Evolutionary conservation across 2,113 vertebrate species (phyloP), one percentile per base, ranked within the genome.

Genomic region (Rhizomys pruinosus): DNA sequence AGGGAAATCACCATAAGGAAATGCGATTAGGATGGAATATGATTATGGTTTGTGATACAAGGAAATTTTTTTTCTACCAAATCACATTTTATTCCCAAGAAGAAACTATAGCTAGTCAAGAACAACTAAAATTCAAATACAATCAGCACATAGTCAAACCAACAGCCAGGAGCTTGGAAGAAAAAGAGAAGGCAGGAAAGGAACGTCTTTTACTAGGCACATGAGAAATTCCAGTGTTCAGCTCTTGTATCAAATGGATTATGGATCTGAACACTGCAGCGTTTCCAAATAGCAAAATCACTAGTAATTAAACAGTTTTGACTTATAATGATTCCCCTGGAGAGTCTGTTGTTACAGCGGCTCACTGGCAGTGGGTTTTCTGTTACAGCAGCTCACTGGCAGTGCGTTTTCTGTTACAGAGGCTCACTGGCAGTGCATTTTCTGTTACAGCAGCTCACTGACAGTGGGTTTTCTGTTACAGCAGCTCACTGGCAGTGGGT

Each of bases 41-140:
- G 39, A 55, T 71, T 91, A 81, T 5, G 3, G 10, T 91, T 84
- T 59, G 22, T 68, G 23, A 79, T 82, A 90, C 59, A 89, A 87
- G 57, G 29, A 92, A 34, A n/a, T 27, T 84, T 61, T 84, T 90
- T 89, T 94, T 80, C 32, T 34, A 66, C n/a, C 61, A 84, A 91
- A 89, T 93, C 29, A 91, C 29, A 87, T 57, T 68, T 87, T 78
- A 84, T 85, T 94, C 22, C 81, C 77, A n/a, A 92, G 87, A 93
- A 96, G 59, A 96, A 90, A 89, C 57, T 74, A 17, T 69, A n/a
- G 63, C 19, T 80, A 71, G 29, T 79, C 52, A 79, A 87, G 71
- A 92, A 81, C n/a, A 95, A 84, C 44, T 47, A 81, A 94, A 95
- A 96, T 73, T 89, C 72, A 89, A 39, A 63, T 52, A 78, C 2